Base-by-base conservation (phyloP, 2,797 vertebrate genomes). In the Tenualosa thibaudeaui region DNA sequence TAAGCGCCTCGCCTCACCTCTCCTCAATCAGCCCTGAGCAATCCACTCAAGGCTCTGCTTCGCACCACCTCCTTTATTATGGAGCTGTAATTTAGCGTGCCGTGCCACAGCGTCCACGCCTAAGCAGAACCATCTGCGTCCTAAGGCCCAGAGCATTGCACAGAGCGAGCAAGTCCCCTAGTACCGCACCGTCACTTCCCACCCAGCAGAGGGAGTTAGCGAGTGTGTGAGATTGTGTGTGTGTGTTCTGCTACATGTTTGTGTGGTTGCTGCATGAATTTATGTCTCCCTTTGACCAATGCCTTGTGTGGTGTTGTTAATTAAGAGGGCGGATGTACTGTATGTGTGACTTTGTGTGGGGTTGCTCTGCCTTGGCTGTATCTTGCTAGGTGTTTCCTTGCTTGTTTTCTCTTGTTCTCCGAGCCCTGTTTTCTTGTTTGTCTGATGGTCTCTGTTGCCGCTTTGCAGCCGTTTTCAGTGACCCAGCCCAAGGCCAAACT, bases 91-190 rank as follows among this genome's bases (percentile, higher is more conserved):
- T 92, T 91, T 91, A 89, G 87, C 88, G 87, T 88, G 88, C 86
- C 82, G 84, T 82, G 82, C 87, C 86, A 81, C 84, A 87, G 83
- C 88, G 87, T 89, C 46, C 71, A 62, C 17, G 19, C 71, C 88
- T 93, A 93, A 95, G 40, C 87, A 91, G 88, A 93, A 94, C 91
- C 94, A 94, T 92, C 89, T 94, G 93, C 91, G 58, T 84, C 50
- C 83, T 40, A 84, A 89, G 78, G 71, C 31, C 49, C 5, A 49
- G 6, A n/a, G 26, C 78, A 60, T 81, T 50, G 82, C 26, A 85
- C 68, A 82, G 24, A 71, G 54, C 24, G 17, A 54, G 5, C 15
- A 2, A 54, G 54, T 17, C 54, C 54, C 54, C 54, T 5, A 19
- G 53, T 13, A 54, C 53, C 53, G 54, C 62, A 62, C 40, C 58